Base-by-base conservation (phyloP, 1,140 invertebrate genomes). In the Lasaia peninsularis region DNA sequence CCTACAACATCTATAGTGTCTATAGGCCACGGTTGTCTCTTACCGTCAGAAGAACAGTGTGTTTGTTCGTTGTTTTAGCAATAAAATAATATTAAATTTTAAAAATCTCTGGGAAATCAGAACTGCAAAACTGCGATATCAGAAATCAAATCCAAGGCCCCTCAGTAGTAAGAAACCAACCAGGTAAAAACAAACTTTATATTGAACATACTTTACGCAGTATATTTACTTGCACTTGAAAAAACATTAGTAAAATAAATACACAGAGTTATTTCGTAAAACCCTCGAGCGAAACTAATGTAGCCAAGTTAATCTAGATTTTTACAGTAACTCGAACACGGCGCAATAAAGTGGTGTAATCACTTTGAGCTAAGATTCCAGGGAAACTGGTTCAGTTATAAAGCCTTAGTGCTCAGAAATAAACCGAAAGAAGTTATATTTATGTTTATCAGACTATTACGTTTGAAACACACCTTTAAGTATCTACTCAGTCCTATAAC, bases 261-360 rank as follows among this genome's bases (percentile, higher is more conserved):
- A 37, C 11, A 37, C 12, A 37, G 6, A 11, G 18, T 44, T 20
- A 44, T 44, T 44, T 20, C 18, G 14, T 18, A 18, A 20, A 44
- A 44, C 11, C 9, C 16, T 44, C 11, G 16, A 44, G 40, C 12
- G 16, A 9, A 40, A 40, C 37, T 40, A 40, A 40, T 40, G 37
- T 18, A 40, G 37, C n/a, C 16, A 18, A 40, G 37, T 40, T 40
- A 40, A 40, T 40, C 37, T 40, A 40, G 37, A 40, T 40, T 40
- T 40, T 40, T 18, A 40, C n/a, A 35, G 34, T 35, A 40, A 40
- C 37, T 40, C 37, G 37, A 18, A 18, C 14, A 40, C 37, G 12
- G 12, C 16, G 16, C 14, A 40, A 40, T 40, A 40, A 40, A 40
- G 37, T 40, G 37, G 7, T 40, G 37, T 40, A 18, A 44, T 44